Evolutionary conservation across 2,797 vertebrate genomes (phyloP), one percentile per base, ranked within the genome.

Genomic region (Tokudaia tokunoshimensis): DNA sequence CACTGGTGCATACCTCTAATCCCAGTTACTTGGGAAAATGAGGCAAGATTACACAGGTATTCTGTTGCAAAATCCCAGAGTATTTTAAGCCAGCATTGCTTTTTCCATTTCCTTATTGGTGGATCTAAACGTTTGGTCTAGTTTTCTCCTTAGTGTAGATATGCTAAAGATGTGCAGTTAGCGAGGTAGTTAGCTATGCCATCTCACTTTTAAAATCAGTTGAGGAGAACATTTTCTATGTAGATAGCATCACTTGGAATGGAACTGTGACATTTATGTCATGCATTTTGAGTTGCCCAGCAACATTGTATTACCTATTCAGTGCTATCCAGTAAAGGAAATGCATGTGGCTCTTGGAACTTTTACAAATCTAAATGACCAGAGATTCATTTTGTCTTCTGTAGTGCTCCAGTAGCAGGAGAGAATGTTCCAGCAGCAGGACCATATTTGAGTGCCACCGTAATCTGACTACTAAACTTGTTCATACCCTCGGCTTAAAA

Each of bases 221-320:
- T 47, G 14, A 78, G 76, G 75, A 89, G 85, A 92, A 59, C 17
- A 37, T 63, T 88, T 82, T 91, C 81, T 82, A 3, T 2, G 59
- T 52, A 65, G 59, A 87, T 72, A 89, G 52, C 15, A 67, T 91
- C 85, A 34, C 59, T 94, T 90, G 92, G 63, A 90, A 86, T 37
- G 50, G 17, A 44, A 13, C 55, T 85, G 44, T 76, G 50, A 76
- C 47, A 70, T 57, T 61, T 78, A 47, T 70, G 24, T 80, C 80
- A 37, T n/a, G 24, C 9, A 4, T 44, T 65, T 78, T 52, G 11
- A 93, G 76, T 74, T 76, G 79, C 6, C 37, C 26, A 7, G 80
- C 63, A 67, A 78, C 44, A 47, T 3, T 10, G 24, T 74, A 15
- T 76, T 67, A 83, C 55, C 50, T 72, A 81, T 41, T 94, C 63